Evolutionary conservation across 2,113 vertebrate species (phyloP).

Genomic region (Bubo bubo): DNA sequence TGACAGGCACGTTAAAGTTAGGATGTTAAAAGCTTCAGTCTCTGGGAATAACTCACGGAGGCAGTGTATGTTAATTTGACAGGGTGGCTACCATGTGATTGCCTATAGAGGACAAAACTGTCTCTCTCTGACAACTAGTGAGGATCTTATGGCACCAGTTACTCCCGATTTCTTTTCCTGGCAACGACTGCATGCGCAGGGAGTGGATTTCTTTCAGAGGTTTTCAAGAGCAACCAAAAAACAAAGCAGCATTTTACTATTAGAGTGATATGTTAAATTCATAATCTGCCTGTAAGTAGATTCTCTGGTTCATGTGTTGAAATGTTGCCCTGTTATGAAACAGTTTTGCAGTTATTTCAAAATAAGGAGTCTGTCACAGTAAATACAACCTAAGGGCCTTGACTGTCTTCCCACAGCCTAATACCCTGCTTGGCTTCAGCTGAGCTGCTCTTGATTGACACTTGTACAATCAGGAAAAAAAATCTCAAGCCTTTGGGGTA

Average conservation of each 20-base stretch:
- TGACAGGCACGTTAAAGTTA: neutral
- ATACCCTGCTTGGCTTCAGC: neutral
- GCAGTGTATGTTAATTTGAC: neutral
- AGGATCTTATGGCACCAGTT: neutral
- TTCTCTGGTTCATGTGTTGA: neutral
- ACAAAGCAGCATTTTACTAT: neutral
- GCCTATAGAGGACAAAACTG: neutral
- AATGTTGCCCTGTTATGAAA: constrained; percentile 16
- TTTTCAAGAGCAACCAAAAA: neutral
- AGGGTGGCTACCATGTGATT: neutral
- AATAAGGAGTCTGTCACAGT: neutral
- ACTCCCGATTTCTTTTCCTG: neutral
- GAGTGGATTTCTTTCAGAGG: neutral
- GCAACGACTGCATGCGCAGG: neutral
- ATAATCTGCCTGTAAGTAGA: neutral
- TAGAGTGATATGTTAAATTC: neutral
- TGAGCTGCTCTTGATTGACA: neutral
- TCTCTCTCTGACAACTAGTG: neutral
- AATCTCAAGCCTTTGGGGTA: neutral
- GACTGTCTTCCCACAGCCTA: neutral
- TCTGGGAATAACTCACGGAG: neutral
- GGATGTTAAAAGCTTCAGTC: neutral
- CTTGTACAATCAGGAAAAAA: neutral
- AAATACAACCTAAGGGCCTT: neutral
- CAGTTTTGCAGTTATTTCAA: neutral